Conservation (phyloP, 37 sponge, comb jelly and placozoan genomes). For the Haliclona indistincta region DNA sequence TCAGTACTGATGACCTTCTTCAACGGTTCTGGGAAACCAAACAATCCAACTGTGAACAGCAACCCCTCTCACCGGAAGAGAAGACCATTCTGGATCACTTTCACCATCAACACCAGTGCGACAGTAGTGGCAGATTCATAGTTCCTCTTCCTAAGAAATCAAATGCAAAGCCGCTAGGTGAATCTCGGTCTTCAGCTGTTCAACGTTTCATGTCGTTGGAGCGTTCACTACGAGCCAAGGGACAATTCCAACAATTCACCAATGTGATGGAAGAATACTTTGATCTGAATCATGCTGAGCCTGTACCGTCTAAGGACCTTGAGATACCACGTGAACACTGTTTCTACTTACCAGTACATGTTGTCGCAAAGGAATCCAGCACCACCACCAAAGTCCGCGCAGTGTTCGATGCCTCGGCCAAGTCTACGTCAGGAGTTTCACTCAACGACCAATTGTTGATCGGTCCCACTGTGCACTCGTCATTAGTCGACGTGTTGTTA, state of each 20-base stretch:
- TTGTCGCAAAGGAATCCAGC: not conserved
- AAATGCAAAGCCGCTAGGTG: constrained; percentile 8
- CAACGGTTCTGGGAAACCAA: too few species aligned
- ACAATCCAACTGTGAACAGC: too few species aligned
- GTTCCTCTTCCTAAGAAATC: constrained; percentile 8
- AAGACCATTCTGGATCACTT: not conserved
- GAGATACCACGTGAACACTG: not conserved
- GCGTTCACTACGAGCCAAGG: constrained; percentile 6
- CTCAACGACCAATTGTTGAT: constrained; percentile 5
- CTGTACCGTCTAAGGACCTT: not conserved
- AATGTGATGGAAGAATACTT: constrained; percentile 8
- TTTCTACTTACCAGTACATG: constrained; percentile 22
- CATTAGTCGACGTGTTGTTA: constrained; percentile 13
- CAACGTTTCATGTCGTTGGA: not conserved
- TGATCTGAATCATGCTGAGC: constrained; percentile 6
- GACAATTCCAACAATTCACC: not conserved
- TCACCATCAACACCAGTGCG: not conserved
- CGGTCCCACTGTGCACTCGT: constrained; percentile 15
- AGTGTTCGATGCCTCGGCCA: constrained; percentile 17
- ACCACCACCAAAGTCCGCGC: constrained; percentile 19
- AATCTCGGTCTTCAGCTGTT: constrained; percentile 14
- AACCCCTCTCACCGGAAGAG: too few species aligned
- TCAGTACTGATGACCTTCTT: too few species aligned
- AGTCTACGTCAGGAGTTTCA: constrained; percentile 11
- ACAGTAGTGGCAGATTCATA: constrained; percentile 5